Percentiles rank a stretch among this genome's conserved stretches.
Evolutionary conservation across 2,113 vertebrate genomes (phyloP).

Genomic region (Crotophaga sulcirostris): DNA sequence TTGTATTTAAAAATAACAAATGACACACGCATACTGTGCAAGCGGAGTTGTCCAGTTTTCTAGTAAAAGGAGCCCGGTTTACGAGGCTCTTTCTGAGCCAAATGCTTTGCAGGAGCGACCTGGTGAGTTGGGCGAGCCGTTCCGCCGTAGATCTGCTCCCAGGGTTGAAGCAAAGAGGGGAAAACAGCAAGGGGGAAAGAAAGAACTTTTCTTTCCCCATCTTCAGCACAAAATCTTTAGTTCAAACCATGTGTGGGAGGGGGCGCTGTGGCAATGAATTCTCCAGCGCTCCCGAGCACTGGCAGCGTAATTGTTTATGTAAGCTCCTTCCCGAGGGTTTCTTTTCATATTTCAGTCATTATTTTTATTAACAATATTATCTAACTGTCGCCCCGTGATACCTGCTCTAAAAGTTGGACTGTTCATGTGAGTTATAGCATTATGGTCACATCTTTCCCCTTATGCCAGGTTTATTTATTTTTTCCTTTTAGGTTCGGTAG

Average conservation of each 20-base stretch:
- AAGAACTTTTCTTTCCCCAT: slow-evolving; percentile 27
- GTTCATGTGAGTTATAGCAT: neutral
- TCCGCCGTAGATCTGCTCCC: neutral
- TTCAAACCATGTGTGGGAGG: slow-evolving; percentile 57
- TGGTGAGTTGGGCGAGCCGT: neutral
- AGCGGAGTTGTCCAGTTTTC: slow-evolving; percentile 19
- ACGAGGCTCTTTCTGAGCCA: neutral
- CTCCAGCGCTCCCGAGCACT: neutral
- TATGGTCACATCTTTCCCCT: neutral
- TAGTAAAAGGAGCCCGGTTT: neutral
- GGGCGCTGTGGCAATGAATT: slow-evolving; percentile 79
- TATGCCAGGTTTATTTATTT: neutral
- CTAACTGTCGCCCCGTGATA: neutral
- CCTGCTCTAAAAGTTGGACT: neutral
- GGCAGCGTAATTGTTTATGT: neutral
- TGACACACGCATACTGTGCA: slow-evolving; percentile 15
- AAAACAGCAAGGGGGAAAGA: neutral
- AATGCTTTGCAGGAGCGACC: neutral
- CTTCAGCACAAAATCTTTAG: neutral
- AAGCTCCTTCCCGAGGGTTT: neutral
- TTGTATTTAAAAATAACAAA: slow-evolving; percentile 62
- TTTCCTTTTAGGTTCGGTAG: neutral
- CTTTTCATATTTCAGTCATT: neutral
- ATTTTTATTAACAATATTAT: neutral
- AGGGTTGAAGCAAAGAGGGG: neutral